phyloP scores from a whole-genome alignment of 2,797 vertebrate genomes.

The Urosaurus nigricauda region DNA sequence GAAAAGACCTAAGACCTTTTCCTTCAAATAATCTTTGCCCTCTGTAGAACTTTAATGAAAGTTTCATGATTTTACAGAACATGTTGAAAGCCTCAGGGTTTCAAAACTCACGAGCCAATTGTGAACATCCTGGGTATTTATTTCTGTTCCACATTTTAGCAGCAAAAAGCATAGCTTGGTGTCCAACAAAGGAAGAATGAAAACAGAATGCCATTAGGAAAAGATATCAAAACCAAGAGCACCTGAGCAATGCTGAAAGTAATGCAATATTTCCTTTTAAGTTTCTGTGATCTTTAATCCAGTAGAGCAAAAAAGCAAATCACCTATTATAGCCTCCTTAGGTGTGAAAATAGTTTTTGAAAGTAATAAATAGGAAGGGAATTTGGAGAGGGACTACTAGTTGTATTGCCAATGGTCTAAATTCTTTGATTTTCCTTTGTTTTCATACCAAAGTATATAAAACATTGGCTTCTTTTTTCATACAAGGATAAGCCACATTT shows the following conservation, averaged over 20 bases:
- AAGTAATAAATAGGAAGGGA: background rate
- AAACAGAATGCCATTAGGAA: slow-evolving; percentile 8
- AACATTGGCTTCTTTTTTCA: background rate
- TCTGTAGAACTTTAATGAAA: slow-evolving; percentile 1
- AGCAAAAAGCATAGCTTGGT: background rate
- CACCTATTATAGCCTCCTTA: slow-evolving; percentile 10
- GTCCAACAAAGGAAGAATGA: background rate
- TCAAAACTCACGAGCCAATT: background rate
- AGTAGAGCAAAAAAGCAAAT: slow-evolving; percentile 3
- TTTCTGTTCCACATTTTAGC: background rate
- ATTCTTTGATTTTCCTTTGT: slow-evolving; percentile 14
- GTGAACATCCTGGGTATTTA: background rate
- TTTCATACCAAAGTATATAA: background rate
- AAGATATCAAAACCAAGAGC: background rate
- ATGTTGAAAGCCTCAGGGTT: background rate
- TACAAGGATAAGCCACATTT: background rate
- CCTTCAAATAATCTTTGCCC: background rate
- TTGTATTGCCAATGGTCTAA: slow-evolving; percentile 11
- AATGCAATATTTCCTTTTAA: slow-evolving; percentile 18
- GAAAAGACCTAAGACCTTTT: background rate
- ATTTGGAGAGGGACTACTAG: background rate
- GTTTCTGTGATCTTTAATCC: background rate
- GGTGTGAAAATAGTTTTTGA: slow-evolving; percentile 34
- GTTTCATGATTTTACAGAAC: background rate
- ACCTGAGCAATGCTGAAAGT: background rate